Base-by-base conservation (phyloP, 1,140 invertebrate species). In the Zaprionus capensis region DNA sequence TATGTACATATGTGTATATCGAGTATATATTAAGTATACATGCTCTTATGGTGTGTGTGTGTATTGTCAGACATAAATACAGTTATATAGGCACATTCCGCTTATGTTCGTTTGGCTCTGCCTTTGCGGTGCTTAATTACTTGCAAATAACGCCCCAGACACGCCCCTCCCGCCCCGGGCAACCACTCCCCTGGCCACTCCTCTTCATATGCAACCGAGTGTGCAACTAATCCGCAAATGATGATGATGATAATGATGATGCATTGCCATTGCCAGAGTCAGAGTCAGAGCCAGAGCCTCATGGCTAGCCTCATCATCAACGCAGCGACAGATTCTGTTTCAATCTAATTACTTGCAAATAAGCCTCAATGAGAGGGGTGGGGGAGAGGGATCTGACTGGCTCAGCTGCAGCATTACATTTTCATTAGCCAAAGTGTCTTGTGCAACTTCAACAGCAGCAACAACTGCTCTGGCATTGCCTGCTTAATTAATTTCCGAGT, bases 401-500 rank as follows among this genome's bases (percentile, higher is more conserved):
- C 70, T 65, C 38, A 69, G 57, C 70, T 61, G 46, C 66, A 36
- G 66, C 46, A 79, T 87, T 88, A 88, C 84, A 83, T 78, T 87
- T 87, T 87, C 80, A 87, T 87, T 87, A 87, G 80, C 65, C 65
- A 14, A 31, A 61, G 53, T 78, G 70, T 61, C 26, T 66, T 20
- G 65, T 17, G 22, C 41, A 41, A 49, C 38, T 28, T 34, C 62
- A 63, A 51, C 66, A 64, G 78, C 74, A 22, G 15, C 36, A 58
- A 26, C 51, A 46, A 44, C 24, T 28, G 31, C n/a, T 22, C 22
- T 51, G 46, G 15, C 53, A 36, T 55, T 67, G 71, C 44, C 71
- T 71, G 84, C 74, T 78, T 88, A 80, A 87, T 88, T 87, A 81
- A 88, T 88, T 88, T 90, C 66, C 81, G 84, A 76, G 75, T 87